Base-by-base conservation (phyloP, 2,113 vertebrate genomes). In the Dolichotis patagonum region DNA sequence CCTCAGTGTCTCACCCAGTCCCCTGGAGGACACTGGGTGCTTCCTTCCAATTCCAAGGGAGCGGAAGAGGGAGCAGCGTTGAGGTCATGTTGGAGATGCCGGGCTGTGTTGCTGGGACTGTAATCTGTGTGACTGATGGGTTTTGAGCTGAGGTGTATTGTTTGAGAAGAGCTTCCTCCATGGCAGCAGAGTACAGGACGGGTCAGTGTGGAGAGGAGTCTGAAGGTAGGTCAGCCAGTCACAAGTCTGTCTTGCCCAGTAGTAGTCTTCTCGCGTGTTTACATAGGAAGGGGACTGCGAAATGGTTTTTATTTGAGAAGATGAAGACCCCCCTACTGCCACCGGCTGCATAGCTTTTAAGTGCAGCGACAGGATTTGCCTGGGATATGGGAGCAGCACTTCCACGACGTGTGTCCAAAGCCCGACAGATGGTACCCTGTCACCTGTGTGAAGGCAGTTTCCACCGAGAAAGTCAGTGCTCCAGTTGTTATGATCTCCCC, bases 401-500 rank as follows among this genome's bases (percentile, higher is more conserved):
- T 93, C 84, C 58, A 46, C 58, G 90, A 60, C 63, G 6, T n/a
- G 38, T 43, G 78, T 73, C 54, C 80, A 52, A 32, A 85, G 88
- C n/a, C 32, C 1, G n/a, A 88, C 94, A 91, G 88, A 60, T 94
- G 96, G 92, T 77, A 17, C 49, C 43, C 73, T 87, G 80, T 91
- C 80, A 89, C 93, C 83, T 95, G 81, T 73, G 14, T 46, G n/a
- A n/a, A 73, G 62, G 87, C 93, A 60, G 38, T 77, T 91, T 81
- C 62, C 62, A 90, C 93, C 75, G 12, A 67, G 63, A 75, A 89
- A 78, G 71, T 78, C 41, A 60, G 0, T 20, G 46, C 60, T 13
- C 91, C 17, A 17, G 32, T 63, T 30, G 62, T 81, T 87, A 20
- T 2, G 4, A 35, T 93, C 38, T 88, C 88, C 56, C 63, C 46